Conservation (phyloP, 2,797 vertebrate genomes). For the Diplodus sargus region DNA sequence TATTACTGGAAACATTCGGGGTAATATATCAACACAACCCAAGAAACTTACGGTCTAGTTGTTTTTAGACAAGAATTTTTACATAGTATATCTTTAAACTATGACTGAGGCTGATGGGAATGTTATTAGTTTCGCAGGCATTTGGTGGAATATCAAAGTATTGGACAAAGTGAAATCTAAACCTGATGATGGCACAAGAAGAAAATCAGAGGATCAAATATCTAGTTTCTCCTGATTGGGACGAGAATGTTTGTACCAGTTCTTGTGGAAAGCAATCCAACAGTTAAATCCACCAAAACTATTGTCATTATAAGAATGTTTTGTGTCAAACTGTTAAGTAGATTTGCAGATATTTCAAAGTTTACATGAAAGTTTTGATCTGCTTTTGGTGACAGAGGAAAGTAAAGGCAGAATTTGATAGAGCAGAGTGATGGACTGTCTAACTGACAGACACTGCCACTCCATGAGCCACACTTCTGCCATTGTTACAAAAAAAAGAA, state of each 20-base stretch:
- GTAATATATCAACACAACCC: too few relatives aligned
- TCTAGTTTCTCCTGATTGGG: neutral
- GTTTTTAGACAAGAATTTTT: too few relatives aligned
- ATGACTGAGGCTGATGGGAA: neutral
- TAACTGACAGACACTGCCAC: neutral
- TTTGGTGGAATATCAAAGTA: neutral
- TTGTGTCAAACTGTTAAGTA: neutral
- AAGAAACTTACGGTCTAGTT: too few relatives aligned
- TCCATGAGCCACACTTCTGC: neutral
- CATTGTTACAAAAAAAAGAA: neutral
- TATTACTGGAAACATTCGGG: too few relatives aligned
- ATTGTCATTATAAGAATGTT: neutral
- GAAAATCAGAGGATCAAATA: neutral
- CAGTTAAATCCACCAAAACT: neutral
- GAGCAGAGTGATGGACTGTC: neutral
- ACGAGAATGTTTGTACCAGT: neutral
- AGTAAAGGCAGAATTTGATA: neutral
- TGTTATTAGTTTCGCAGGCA: neutral
- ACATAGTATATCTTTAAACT: too few relatives aligned
- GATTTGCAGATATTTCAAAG: neutral
- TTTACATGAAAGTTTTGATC: neutral
- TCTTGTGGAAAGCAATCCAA: neutral
- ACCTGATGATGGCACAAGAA: neutral
- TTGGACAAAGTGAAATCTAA: neutral
- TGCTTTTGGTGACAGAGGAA: neutral